Conservation (phyloP, 2,888 invertebrate species). For the Ormyrus nitidulus region DNA sequence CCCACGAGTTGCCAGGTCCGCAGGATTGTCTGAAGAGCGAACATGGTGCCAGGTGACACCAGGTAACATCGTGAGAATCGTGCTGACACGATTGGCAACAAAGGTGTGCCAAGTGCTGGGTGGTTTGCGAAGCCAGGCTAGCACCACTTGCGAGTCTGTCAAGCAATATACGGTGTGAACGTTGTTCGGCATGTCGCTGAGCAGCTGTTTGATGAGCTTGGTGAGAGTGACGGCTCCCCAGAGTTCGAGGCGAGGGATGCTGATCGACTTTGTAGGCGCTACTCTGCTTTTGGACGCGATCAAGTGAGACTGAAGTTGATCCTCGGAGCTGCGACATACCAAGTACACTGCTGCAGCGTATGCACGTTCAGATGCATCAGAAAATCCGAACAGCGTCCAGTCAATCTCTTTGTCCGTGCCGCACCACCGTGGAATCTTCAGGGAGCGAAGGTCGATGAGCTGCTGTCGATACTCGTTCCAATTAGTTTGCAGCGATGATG, state of each 20-base stretch:
- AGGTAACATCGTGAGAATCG: not conserved
- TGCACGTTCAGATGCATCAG: constrained; percentile 2
- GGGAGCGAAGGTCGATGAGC: not conserved
- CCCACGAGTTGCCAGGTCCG: not conserved
- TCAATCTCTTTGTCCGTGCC: not conserved
- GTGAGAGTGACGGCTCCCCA: not conserved
- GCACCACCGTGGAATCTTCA: constrained; percentile 10
- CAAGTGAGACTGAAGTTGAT: not conserved
- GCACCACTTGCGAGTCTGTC: not conserved
- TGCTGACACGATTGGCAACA: constrained; percentile 1
- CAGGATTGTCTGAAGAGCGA: not conserved
- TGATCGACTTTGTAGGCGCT: not conserved
- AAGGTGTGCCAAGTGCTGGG: not conserved
- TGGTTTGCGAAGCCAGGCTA: not conserved
- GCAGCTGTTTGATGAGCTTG: not conserved
- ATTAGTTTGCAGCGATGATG: not conserved
- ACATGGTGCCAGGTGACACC: not conserved
- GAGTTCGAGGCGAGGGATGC: not conserved
- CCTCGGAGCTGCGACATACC: not conserved
- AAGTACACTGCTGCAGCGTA: constrained; percentile 8
- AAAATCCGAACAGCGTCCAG: not conserved
- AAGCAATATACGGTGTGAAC: not conserved
- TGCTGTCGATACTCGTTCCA: not conserved
- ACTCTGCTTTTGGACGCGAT: not conserved
- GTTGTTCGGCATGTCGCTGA: not conserved